Evolutionary conservation across 2,797 vertebrate genomes (phyloP), one percentile per base, ranked within the genome.

Genomic region (Diceros bicornis): DNA sequence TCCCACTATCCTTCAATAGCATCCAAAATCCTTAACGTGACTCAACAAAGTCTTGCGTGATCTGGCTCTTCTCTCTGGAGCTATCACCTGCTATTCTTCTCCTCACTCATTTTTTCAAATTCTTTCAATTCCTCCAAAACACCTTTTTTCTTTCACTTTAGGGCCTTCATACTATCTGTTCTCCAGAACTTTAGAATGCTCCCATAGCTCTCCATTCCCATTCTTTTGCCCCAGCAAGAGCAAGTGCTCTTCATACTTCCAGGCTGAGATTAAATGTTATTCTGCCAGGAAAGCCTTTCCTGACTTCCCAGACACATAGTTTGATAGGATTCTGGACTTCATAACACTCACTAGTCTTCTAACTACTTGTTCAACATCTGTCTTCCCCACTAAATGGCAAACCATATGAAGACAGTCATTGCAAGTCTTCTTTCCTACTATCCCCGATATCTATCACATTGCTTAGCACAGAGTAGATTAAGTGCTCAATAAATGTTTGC

Each of bases 341-440:
- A 34, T 32, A 95, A 81, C 18, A 88, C 11, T 74, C 71, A 75
- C 37, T 62, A 72, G 23, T 59, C 47, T 47, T 96, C 10, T 37
- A 92, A 92, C 91, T 92, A 95, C 20, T 64, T 75, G 47, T 72
- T 93, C 79, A 93, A 90, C 27, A 95, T 52, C 71, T 62, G 86
- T 93, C 82, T 97, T 94, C n/a, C 57, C 62, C 61, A 50, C 7
- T 79, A 86, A 93, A 91, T 41, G 23, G 94, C 78, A 86, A 96
- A 79, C 0, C 32, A 68, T 44, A 91, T 61, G 23, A 97, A 94
- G 32, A 88, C 0, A 29, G 52, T 78, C 71, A 94, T 91, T 86
- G 95, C 50, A 86, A 6, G 12, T 84, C 29, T 34, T 82, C 20
- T 81, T 83, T 89, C 62, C 69, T 66, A 90, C 25, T 47, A 75